Percentiles rank a stretch among this genome's conserved stretches.
phyloP scores from a whole-genome alignment of 2,113 vertebrate genomes.

The human region DNA sequence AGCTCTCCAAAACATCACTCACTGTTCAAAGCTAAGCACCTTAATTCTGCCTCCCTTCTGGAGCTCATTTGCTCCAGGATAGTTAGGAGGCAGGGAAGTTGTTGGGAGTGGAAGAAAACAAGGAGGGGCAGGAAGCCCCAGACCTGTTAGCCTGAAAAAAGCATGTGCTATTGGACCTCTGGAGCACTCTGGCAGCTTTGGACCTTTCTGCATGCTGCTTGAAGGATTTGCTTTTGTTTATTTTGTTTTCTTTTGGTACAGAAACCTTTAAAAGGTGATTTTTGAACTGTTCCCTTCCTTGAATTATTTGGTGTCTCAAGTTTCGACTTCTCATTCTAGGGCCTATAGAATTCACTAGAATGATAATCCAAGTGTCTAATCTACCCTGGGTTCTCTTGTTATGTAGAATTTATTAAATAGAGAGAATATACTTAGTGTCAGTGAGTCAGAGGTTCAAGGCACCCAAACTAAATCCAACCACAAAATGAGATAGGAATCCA shows the following conservation, averaged over 20 bases:
- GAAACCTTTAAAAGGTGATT: slow-evolving; percentile 15
- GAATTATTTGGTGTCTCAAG: slow-evolving; percentile 29
- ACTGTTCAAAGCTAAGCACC: neutral
- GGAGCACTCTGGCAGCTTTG: slow-evolving; percentile 11
- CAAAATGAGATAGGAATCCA: neutral
- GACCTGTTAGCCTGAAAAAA: neutral
- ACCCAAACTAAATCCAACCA: neutral
- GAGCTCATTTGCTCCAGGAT: slow-evolving; percentile 7
- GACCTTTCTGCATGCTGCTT: neutral
- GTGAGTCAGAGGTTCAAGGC: neutral
- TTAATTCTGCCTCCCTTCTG: neutral
- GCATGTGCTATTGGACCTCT: neutral
- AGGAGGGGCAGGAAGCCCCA: neutral
- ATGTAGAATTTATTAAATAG: neutral
- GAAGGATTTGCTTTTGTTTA: slow-evolving; percentile 25
- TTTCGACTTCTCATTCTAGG: slow-evolving; percentile 37
- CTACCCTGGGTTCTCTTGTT: neutral
- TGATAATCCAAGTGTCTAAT: slow-evolving; percentile 42
- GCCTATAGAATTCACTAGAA: slow-evolving; percentile 28
- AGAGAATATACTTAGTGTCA: neutral
- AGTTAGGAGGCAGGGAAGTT: neutral
- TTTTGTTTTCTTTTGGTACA: neutral
- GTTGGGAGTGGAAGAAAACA: neutral
- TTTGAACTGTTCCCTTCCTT: slow-evolving; percentile 1
- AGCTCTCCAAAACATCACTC: neutral